Conservation (phyloP, 2,888 invertebrate genomes). For the Ectemnius lituratus region DNA sequence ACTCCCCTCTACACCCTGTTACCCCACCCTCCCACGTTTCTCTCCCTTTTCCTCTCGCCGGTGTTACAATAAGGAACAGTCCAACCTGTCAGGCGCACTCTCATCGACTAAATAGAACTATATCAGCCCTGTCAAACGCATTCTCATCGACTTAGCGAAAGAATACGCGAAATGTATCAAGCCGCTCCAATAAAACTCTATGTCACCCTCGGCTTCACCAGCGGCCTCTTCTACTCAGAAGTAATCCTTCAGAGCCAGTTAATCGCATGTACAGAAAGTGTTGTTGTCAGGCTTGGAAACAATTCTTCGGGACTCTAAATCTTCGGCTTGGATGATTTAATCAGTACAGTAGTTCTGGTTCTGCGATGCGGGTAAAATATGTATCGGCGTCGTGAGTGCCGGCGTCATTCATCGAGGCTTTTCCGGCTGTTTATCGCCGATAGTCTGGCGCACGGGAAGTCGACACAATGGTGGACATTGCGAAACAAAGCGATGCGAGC, state of each 20-base stretch:
- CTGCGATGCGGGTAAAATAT: conserved; percentile 12
- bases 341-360: too few species aligned
- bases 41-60: conserved; percentile 36
- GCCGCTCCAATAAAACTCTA: conserved; percentile 29
- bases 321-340: too few species aligned
- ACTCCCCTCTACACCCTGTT: too few species aligned
- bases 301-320: neutral
- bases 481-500: conserved; percentile 61
- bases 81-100: conserved; percentile 49
- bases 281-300: neutral
- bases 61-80: conserved; percentile 50
- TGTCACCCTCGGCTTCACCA: conserved; percentile 27
- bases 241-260: neutral
- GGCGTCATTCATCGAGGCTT: conserved; percentile 66
- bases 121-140: conserved; percentile 53
- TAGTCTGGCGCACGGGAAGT: conserved; percentile 68
- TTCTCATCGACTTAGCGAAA: conserved; percentile 44
- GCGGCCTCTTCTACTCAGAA: neutral
- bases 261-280: neutral
- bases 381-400: conserved; percentile 32
- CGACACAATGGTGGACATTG: conserved; percentile 60
- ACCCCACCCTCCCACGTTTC: conserved; percentile 6
- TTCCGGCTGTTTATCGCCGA: conserved; percentile 71
- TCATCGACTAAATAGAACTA: conserved; percentile 48
- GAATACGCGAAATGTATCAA: conserved; percentile 49